Evolutionary conservation across 2,888 invertebrate species (phyloP).

Genomic region (Cephus runcator): DNA sequence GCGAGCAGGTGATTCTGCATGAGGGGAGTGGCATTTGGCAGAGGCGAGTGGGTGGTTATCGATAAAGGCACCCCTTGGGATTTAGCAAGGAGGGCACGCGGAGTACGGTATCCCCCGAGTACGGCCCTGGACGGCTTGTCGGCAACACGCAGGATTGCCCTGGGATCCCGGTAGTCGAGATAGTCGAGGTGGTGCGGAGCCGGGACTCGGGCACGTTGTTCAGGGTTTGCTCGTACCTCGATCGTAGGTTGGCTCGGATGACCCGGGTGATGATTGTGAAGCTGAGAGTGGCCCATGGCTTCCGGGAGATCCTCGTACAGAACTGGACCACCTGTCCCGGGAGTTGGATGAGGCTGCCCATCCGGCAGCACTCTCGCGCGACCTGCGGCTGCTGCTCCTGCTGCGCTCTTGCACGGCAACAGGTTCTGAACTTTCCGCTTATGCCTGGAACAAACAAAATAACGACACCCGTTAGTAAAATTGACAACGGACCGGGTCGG

Average conservation of each 20-base stretch:
- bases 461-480: conserved; percentile 16
- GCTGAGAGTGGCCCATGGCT: conserved; percentile 68
- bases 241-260: conserved; percentile 55
- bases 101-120: conserved; percentile 57
- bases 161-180: conserved; percentile 62
- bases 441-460: conserved; percentile 73
- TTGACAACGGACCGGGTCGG: neutral
- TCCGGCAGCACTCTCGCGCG: conserved; percentile 54
- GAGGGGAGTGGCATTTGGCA: neutral
- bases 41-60: conserved; percentile 42
- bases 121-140: conserved; percentile 57
- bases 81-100: conserved; percentile 52
- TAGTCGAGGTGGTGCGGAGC: conserved; percentile 60
- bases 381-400: conserved; percentile 65
- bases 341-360: conserved; percentile 64
- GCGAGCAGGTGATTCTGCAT: conserved; percentile 31
- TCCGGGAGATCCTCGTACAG: conserved; percentile 85
- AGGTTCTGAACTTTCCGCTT: conserved; percentile 89
- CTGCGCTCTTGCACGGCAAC: conserved; percentile 81
- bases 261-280: conserved; percentile 45
- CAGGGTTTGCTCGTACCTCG: conserved; percentile 50
- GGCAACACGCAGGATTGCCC: conserved; percentile 57
- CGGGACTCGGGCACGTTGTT: conserved; percentile 32
- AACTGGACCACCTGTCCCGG: conserved; percentile 67
- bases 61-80: conserved; percentile 50